Evolutionary conservation across 2,797 vertebrate genomes (phyloP).

Genomic region (Cryptoblepharus egeriae): DNA sequence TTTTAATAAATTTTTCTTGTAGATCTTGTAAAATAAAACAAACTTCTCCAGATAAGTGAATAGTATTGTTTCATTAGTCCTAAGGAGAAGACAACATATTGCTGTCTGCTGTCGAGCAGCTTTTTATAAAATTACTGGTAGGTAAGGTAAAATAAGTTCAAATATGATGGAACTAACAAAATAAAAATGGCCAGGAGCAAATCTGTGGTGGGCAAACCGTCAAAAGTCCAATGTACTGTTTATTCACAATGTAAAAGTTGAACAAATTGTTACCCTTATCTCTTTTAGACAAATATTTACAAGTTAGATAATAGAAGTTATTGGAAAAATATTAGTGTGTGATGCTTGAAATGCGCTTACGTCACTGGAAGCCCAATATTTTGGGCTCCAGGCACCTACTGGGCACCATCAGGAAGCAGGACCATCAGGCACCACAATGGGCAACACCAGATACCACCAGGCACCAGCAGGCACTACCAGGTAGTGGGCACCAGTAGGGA

Average conservation of each 20-base stretch:
- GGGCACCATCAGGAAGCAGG: no score
- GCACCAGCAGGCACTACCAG: no score
- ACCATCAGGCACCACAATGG: no score
- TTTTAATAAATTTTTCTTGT: slow-evolving; percentile 44
- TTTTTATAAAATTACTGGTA: not conserved
- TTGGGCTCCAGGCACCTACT: no score
- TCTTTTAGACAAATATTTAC: slow-evolving; percentile 38
- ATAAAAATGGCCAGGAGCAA: not conserved
- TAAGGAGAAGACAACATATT: not conserved
- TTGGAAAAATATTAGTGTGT: slow-evolving; percentile 41
- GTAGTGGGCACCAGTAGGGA: no score
- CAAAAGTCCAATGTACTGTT: not conserved
- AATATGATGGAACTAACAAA: not conserved
- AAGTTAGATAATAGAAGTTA: slow-evolving; percentile 3
- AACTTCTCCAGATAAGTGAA: slow-evolving; percentile 34
- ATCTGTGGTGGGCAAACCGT: not conserved
- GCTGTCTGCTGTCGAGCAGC: not conserved
- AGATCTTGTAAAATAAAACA: slow-evolving; percentile 37
- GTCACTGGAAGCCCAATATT: not conserved
- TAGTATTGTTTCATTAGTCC: slow-evolving; percentile 30
- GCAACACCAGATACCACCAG: no score
- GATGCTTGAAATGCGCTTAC: not conserved
- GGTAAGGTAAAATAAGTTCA: not conserved
- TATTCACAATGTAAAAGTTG: not conserved
- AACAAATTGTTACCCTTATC: slow-evolving; percentile 33